phyloP scores from a whole-genome alignment of 2,888 invertebrate species.

The Drosophila bunnanda region DNA sequence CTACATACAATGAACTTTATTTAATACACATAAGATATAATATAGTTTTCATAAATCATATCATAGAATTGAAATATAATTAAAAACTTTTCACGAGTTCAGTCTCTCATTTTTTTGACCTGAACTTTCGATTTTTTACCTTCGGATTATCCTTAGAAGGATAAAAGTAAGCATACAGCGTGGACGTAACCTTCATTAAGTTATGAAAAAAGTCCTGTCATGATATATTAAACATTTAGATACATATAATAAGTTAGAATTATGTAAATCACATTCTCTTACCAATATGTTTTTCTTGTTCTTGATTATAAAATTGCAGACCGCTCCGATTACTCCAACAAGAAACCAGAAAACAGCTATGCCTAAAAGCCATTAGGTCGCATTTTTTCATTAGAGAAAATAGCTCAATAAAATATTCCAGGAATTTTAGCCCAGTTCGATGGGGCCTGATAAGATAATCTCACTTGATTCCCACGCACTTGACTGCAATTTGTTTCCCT shows the following conservation, averaged over 20 bases:
- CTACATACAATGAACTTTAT: not conserved
- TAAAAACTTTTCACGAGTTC: not conserved
- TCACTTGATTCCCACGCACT: constrained; percentile 5
- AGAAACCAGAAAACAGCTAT: not conserved
- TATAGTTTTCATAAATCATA: too few relatives aligned
- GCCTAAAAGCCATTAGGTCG: not conserved
- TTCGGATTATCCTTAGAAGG: not conserved
- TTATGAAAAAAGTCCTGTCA: not conserved
- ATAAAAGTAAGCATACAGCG: not conserved
- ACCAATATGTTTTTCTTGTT: constrained; percentile 1
- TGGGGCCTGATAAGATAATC: constrained; percentile 7
- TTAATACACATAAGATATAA: not conserved
- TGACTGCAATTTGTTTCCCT: not conserved
- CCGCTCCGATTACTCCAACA: constrained; percentile 1
- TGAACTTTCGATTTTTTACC: not conserved
- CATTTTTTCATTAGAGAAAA: not conserved
- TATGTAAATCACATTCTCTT: not conserved
- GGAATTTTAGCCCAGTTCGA: not conserved
- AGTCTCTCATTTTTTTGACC: not conserved
- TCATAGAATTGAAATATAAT: too few relatives aligned
- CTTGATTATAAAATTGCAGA: constrained; percentile 1
- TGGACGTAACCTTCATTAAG: not conserved
- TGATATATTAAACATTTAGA: not conserved
- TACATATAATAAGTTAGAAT: too few relatives aligned
- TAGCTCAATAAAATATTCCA: not conserved